Evolutionary conservation across 2,797 vertebrate genomes (phyloP).

Genomic region (Cichlasoma orientale): DNA sequence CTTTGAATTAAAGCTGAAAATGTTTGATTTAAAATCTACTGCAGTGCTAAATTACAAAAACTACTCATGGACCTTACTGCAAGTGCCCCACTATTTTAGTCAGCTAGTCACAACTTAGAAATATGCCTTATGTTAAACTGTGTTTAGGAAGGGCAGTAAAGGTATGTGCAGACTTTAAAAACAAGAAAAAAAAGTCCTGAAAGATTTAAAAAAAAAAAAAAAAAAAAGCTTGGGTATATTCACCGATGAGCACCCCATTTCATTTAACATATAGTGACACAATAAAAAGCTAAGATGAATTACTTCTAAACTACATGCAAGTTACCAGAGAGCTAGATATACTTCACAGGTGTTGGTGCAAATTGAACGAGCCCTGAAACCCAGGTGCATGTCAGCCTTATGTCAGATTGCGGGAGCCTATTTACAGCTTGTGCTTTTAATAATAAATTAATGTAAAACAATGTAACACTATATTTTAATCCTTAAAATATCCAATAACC

Average conservation of each 20-base stretch:
- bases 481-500: background rate
- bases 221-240: background rate
- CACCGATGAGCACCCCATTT: background rate
- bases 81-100: background rate
- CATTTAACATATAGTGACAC: background rate
- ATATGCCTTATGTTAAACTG: background rate
- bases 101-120: background rate
- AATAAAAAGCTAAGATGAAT: background rate
- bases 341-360: background rate
- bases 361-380: background rate
- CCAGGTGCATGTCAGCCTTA: background rate
- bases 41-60: background rate
- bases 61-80: rapidly evolving
- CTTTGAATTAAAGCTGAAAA: background rate
- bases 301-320: background rate
- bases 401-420: background rate
- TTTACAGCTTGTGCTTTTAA: background rate
- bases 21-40: background rate
- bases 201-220: too few species aligned
- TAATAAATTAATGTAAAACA: background rate
- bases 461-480: too few species aligned
- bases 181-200: background rate
- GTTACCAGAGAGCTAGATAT: background rate
- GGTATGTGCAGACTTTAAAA: background rate
- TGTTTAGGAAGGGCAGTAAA: background rate